A percentile compares a stretch with the other conserved stretches of the same genome.
Evolutionary conservation across 2,113 vertebrate genomes (phyloP).

Genomic region (Gopherus evgoodei): DNA sequence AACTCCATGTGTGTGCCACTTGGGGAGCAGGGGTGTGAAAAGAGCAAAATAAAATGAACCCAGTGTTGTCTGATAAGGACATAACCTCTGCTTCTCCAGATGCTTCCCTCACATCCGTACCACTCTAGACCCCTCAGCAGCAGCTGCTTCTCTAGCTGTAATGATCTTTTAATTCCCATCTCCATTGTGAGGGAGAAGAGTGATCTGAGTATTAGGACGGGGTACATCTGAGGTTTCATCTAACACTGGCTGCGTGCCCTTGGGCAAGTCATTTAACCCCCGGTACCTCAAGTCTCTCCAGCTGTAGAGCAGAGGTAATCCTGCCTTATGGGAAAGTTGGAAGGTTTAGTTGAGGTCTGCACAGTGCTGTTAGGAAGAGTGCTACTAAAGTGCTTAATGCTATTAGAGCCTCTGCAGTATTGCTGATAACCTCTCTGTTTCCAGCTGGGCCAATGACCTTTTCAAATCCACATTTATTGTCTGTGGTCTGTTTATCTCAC

Average conservation of each 20-base stretch:
- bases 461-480: neutral
- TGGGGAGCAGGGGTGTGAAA: neutral
- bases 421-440: neutral
- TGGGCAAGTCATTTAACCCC: neutral
- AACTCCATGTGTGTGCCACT: neutral
- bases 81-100: neutral
- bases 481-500: neutral
- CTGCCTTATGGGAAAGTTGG: neutral
- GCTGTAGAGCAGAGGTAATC: slow-evolving; percentile 7
- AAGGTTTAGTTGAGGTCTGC: neutral
- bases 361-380: neutral
- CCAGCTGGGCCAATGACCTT: neutral
- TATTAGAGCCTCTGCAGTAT: neutral
- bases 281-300: neutral
- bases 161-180: rapidly evolving
- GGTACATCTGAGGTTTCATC: neutral
- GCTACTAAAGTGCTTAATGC: neutral
- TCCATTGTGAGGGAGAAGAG: neutral
- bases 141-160: rapidly evolving
- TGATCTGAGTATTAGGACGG: neutral
- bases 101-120: neutral
- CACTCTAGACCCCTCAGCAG: rapidly evolving
- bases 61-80: neutral
- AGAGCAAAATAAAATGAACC: neutral
- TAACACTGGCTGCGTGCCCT: neutral